phyloP scores from a whole-genome alignment of 2,113 vertebrate genomes.

The Chamaetylas fuelleborni region DNA sequence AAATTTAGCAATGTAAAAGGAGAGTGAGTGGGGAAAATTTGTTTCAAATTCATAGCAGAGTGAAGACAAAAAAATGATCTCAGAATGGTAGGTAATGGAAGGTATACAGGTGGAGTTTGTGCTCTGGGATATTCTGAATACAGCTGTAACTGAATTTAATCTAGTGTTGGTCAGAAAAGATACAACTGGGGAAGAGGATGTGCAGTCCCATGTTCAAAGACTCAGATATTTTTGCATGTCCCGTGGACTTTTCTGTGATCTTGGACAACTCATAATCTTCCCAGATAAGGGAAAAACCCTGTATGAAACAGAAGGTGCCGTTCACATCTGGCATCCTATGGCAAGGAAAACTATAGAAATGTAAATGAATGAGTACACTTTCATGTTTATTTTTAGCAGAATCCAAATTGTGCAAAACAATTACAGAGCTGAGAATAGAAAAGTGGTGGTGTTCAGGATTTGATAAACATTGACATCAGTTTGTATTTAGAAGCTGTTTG shows the following conservation, averaged over 20 bases:
- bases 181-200: background rate
- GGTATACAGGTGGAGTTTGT: background rate
- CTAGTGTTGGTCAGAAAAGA: background rate
- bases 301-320: background rate
- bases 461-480: background rate
- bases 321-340: background rate
- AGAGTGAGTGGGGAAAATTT: background rate
- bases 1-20: background rate
- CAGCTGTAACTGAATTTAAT: background rate
- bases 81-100: background rate
- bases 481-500: background rate
- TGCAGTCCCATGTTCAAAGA: background rate
- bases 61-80: background rate
- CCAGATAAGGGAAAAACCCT: background rate
- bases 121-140: background rate
- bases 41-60: background rate
- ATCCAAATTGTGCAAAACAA: background rate
- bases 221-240: background rate
- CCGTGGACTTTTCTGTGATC: background rate
- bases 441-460: background rate
- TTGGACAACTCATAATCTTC: background rate
- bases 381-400: background rate
- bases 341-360: background rate
- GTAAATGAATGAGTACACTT: background rate
- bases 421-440: background rate